Evolutionary conservation across 1,140 invertebrate species (phyloP).

Genomic region (Magallana ariakensis): DNA sequence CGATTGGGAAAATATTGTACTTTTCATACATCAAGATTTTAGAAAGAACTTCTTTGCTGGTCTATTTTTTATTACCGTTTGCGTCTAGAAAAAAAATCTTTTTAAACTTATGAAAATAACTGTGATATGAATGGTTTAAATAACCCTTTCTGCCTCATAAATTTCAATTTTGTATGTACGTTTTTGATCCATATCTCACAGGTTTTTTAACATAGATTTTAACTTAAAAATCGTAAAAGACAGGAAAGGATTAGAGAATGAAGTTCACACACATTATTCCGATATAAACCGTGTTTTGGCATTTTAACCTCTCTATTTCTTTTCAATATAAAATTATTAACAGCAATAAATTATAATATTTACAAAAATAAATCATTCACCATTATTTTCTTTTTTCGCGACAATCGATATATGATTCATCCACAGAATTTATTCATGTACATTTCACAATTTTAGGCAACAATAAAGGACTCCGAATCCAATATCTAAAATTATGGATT

Average conservation of each 20-base stretch:
- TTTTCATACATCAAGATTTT: background rate
- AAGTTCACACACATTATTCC: constrained; percentile 14
- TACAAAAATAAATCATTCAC: too few relatives aligned
- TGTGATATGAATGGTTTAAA: constrained; percentile 21
- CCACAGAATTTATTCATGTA: too few relatives aligned
- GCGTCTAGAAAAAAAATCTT: background rate
- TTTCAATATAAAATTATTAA: background rate
- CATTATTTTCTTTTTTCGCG: too few relatives aligned
- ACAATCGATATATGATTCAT: too few relatives aligned
- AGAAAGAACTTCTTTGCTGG: background rate
- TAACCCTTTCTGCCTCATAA: constrained; percentile 33
- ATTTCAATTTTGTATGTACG: constrained; percentile 21
- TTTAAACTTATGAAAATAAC: constrained; percentile 16
- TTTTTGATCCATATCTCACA: constrained; percentile 24
- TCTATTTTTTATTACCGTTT: background rate
- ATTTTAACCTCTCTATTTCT: background rate
- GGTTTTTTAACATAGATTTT: constrained; percentile 14
- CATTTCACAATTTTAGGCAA: too few relatives aligned
- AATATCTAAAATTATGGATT: too few relatives aligned
- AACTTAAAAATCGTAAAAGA: background rate
- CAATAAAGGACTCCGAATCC: too few relatives aligned
- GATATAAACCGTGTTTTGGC: background rate
- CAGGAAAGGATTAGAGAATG: constrained; percentile 8
- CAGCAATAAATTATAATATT: background rate
- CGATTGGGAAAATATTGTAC: background rate